Evolutionary conservation across 1,140 invertebrate species (phyloP).

Genomic region (Maconellicoccus hirsutus): DNA sequence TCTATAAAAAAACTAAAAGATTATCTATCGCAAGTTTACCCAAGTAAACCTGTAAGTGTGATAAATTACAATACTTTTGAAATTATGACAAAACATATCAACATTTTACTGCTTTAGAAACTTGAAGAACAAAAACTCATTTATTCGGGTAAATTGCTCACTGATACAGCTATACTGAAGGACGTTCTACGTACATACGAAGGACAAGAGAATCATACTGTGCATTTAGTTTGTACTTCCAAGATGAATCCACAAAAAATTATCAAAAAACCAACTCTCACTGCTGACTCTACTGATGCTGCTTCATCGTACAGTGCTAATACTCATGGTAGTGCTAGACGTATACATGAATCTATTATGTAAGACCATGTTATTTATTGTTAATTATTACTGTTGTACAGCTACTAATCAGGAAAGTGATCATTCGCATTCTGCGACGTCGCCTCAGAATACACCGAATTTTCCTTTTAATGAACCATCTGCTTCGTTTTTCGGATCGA

Average conservation of each 20-base stretch:
- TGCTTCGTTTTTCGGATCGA: neutral
- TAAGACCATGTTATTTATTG: neutral
- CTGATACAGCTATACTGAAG: slow-evolving; percentile 59
- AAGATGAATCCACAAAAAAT: slow-evolving; percentile 1
- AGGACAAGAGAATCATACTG: slow-evolving; percentile 56
- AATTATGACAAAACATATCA: too few species aligned
- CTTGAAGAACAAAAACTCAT: slow-evolving; percentile 74
- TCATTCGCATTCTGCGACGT: neutral
- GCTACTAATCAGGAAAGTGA: neutral
- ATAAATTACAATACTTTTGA: too few species aligned
- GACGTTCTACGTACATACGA: slow-evolving; percentile 67
- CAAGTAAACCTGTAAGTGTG: slow-evolving; percentile 80
- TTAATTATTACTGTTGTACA: neutral
- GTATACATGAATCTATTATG: neutral
- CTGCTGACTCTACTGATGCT: neutral
- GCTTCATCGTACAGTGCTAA: neutral
- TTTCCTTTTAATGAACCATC: neutral
- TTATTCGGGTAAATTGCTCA: slow-evolving; percentile 76
- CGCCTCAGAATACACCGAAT: neutral
- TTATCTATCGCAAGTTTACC: slow-evolving; percentile 71
- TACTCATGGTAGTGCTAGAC: neutral
- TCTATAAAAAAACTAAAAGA: slow-evolving; percentile 72
- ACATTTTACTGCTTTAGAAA: slow-evolving; percentile 43
- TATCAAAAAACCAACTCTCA: neutral
- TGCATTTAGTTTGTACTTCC: slow-evolving; percentile 65